These are phyloP conservation scores for Gymnothorax reevesii DNA, from an alignment of 2,797 vertebrate species.

Conservation along the genomic window DNA sequence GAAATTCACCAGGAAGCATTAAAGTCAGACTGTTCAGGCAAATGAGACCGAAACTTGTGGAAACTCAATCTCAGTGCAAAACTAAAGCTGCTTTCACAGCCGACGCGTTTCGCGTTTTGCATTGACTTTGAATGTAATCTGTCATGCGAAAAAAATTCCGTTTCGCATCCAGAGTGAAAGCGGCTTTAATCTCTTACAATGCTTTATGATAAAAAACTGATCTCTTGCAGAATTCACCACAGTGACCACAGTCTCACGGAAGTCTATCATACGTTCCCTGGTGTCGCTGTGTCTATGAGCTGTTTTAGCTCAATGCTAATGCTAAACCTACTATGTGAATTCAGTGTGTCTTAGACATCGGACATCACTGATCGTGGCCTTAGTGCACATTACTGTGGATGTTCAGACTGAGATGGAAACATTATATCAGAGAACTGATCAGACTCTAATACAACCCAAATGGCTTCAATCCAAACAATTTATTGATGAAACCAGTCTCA, in stretches of 20 bases:
- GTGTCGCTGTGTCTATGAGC: neutral
- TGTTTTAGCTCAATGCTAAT: neutral
- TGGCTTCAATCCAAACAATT: neutral
- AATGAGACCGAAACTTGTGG: neutral
- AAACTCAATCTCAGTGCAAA: neutral
- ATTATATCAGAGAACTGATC: neutral
- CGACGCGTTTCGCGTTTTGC: too few species aligned
- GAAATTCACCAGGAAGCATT: neutral
- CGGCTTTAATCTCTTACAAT: neutral
- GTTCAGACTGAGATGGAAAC: neutral
- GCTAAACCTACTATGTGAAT: neutral
- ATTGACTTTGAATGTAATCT: too few species aligned
- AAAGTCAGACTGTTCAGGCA: neutral
- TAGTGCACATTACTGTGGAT: neutral
- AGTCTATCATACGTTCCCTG: too few species aligned
- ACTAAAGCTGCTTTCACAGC: too few species aligned
- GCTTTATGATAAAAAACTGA: neutral
- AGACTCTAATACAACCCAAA: neutral
- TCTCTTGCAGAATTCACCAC: neutral
- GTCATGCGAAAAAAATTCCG: too few species aligned
- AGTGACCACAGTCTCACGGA: neutral
- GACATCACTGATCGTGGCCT: neutral
- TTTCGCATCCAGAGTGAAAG: too few species aligned
- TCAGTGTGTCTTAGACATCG: neutral
- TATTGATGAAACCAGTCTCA: neutral